Evolutionary conservation across 1,140 invertebrate species (phyloP).

Genomic region (Neodiprion pinetum): DNA sequence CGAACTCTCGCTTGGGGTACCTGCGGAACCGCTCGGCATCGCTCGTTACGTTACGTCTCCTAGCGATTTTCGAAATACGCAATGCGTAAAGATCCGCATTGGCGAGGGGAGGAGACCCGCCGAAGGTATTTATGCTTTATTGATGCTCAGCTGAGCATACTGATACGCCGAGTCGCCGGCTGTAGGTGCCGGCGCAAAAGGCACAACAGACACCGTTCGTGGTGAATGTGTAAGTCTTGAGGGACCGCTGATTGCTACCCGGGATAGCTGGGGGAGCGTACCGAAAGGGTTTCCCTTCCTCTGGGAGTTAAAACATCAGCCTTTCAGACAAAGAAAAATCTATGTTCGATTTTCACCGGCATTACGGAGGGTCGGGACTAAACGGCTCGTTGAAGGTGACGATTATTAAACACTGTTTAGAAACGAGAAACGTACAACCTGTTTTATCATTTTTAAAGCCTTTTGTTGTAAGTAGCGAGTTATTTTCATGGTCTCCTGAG

Average conservation of each 20-base stretch:
- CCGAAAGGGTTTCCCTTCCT: background rate
- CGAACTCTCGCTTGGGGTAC: background rate
- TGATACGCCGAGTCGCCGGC: conserved; percentile 12
- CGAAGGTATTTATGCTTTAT: conserved; percentile 19
- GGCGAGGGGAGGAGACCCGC: background rate
- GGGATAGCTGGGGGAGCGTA: background rate
- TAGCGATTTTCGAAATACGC: background rate
- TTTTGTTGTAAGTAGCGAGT: too few species aligned
- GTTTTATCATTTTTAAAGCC: too few species aligned
- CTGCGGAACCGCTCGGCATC: conserved; percentile 9
- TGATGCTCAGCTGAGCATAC: conserved; percentile 20
- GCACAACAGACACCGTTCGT: conserved; percentile 2
- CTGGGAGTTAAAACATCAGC: conserved; percentile 5
- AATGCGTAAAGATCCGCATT: background rate
- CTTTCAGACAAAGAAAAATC: conserved; percentile 1
- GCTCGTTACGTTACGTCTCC: background rate
- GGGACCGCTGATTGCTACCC: background rate
- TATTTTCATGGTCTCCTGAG: too few species aligned
- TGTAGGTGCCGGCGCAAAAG: conserved; percentile 9
- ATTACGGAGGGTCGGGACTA: background rate
- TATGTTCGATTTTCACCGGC: background rate
- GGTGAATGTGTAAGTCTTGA: conserved; percentile 5
- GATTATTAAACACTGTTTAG: too few species aligned
- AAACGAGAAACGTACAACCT: too few species aligned
- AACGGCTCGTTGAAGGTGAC: too few species aligned